Evolutionary conservation across 2,113 vertebrate species (phyloP), one percentile per base, ranked within the genome.

Genomic region (Hippocampus guttulatus): DNA sequence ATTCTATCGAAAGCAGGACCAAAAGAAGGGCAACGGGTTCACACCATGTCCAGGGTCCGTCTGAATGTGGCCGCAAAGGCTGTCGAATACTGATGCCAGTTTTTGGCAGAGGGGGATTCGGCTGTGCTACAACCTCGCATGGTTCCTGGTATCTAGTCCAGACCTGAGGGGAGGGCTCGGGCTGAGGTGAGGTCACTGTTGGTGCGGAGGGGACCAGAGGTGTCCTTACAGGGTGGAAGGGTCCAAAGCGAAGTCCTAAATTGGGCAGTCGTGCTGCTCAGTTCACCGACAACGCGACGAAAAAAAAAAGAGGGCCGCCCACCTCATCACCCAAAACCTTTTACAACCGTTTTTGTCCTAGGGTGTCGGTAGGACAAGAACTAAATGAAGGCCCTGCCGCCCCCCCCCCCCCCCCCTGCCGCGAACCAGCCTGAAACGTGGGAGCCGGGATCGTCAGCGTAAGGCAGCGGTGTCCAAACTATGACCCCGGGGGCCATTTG

Each of bases 131-230:
- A 75, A 85, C 77, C 79, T 78, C 75, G 57, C 27, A 5, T 54
- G 76, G 81, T 47, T 75, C 33, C 3, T 75, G 71, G 70, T 80
- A 75, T 75, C 84, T 85, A 77, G 78, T 88, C 88, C 85, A 85
- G 90, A 91, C 88, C 87, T 86, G 82, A 81, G 81, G 79, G 79
- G 75, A 79, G 73, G 75, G 72, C 74, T 45, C 70, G 40, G 16
- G 33, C 27, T 43, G 64, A 64, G 68, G n/a, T n/a, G 51, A 21
- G 15, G 45, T 67, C 60, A 76, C 71, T 70, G 54, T 82, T 75
- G 82, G 81, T 77, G 81, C 85, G 85, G 81, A 84, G 65, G 55
- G 79, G 78, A 58, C 55, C 12, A 20, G 58, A 30, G 20, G 15
- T 61, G 58, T 33, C 58, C 25, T 61, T 58, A 15, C 58, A 61